phyloP scores from a whole-genome alignment of 2,888 invertebrate species.

The Lamellibrachia columna region DNA sequence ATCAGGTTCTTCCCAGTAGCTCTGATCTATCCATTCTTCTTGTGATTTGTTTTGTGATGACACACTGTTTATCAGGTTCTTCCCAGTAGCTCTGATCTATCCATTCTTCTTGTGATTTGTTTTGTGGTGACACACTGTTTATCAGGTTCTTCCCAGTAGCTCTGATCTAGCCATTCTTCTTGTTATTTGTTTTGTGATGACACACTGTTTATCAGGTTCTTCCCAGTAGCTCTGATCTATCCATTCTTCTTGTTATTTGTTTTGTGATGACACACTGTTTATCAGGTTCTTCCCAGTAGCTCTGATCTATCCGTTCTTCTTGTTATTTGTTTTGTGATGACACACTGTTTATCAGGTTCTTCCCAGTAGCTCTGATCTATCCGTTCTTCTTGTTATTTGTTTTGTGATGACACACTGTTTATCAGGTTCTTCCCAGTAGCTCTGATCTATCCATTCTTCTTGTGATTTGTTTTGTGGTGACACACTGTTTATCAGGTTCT shows the following conservation, averaged over 20 bases:
- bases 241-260: not conserved
- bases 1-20: no score
- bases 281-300: no score
- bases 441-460: not conserved
- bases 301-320: not conserved
- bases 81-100: not conserved
- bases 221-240: not conserved
- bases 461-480: not conserved
- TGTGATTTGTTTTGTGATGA: no score
- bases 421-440: not conserved
- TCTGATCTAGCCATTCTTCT: not conserved
- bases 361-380: not conserved
- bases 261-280: not conserved
- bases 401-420: not conserved
- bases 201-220: not conserved
- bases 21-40: no score
- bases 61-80: no score
- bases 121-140: not conserved
- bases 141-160: no score
- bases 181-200: not conserved
- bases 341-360: not conserved
- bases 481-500: not conserved
- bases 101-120: not conserved
- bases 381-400: not conserved
- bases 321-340: not conserved